A percentile compares a stretch with the other conserved stretches of the same genome.
Conservation (phyloP, 2,113 vertebrate genomes). For the Gavia stellata region DNA sequence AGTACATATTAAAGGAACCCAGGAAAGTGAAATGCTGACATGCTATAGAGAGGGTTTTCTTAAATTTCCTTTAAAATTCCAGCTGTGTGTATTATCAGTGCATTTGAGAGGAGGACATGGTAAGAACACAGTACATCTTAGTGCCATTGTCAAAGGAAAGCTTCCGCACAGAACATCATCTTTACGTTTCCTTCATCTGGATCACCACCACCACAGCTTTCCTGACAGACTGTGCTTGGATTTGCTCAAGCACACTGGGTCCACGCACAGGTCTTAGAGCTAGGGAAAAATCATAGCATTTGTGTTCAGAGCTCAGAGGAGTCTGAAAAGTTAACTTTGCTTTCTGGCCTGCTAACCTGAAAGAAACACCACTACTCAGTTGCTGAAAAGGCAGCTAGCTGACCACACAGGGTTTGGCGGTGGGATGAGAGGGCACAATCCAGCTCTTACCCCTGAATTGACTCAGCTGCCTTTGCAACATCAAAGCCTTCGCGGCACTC, state of each 20-base stretch:
- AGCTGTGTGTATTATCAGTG: not conserved
- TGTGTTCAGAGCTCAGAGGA: not conserved
- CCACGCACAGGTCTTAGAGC: not conserved
- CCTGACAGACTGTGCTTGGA: not conserved
- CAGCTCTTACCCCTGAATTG: not conserved
- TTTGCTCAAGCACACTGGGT: not conserved
- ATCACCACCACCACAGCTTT: not conserved
- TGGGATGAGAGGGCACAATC: not conserved
- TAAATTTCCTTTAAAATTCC: not conserved
- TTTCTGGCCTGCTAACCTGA: not conserved
- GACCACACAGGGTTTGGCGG: not conserved
- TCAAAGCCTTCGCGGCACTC: not conserved
- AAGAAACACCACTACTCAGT: not conserved
- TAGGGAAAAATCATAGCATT: not conserved
- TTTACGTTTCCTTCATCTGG: not conserved
- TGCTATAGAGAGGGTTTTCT: not conserved
- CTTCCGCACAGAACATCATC: not conserved
- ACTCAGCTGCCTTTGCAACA: slow-evolving; percentile 50
- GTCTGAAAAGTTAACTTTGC: not conserved
- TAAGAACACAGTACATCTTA: not conserved
- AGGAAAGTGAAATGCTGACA: not conserved
- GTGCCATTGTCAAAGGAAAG: not conserved
- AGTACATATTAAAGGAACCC: not conserved
- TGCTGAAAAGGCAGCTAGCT: not conserved
- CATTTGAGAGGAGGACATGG: not conserved